Evolutionary conservation across 2,888 invertebrate species (phyloP), one percentile per base, ranked within the genome.

Genomic region (Pediacus dermestoides): DNA sequence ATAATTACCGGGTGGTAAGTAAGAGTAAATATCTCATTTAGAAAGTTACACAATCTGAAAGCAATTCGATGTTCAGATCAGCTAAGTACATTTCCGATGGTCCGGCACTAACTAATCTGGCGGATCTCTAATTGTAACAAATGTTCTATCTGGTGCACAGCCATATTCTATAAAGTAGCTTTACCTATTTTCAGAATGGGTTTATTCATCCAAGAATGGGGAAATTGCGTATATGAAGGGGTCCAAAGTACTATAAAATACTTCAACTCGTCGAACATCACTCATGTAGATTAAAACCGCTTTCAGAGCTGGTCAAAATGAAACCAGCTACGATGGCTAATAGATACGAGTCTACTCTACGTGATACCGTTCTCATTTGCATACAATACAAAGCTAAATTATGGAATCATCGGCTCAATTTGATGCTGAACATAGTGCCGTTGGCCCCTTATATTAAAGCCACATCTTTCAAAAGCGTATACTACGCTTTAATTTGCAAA

Each of bases 1-100:
- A 18, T 18, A 18, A 18, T 18, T 18, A 18, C 21, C 6, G n/a
- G n/a, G 6, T 18, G 6, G 6, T 18, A n/a, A n/a, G n/a, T n/a
- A n/a, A 6, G 21, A 18, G 3, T 37, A 46, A 46, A 46, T 44
- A 50, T 44, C 46, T 46, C 50, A 43, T 52, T 52, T 42, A 39
- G 45, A 46, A 50, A 52, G 43, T 48, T 41, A 44, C 39, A 52
- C 48, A 48, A 49, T 51, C 48, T 55, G 37, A 55, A 53, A 55
- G 55, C 55, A 46, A 48, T 55, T 50, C 49, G 38, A 37, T 55
- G 53, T 53, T 44, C 35, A 23, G 30, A 36, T 37, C 42, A 25
- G 32, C 34, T 33, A 37, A 42, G 36, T 30, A 21, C 32, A 36
- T 45, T 44, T 42, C 23, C 46, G 21, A 48, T 32, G 22, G 46